A percentile compares a stretch with the other conserved stretches of the same genome.
These are phyloP conservation scores for Myrmophylax atrothorax DNA, from an alignment of 2,113 vertebrate species.

Conservation along the genomic window DNA sequence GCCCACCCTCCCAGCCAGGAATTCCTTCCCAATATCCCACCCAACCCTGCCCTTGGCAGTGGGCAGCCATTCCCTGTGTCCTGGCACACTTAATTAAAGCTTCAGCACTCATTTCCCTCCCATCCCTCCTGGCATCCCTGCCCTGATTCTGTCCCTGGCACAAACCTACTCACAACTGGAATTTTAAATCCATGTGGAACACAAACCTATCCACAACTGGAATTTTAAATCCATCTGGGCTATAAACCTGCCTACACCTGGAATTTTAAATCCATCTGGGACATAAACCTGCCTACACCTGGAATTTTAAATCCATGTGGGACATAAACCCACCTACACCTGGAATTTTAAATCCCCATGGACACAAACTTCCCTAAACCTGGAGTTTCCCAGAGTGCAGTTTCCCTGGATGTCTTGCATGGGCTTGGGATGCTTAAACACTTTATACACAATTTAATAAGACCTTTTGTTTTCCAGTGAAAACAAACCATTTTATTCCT, in stretches of 20 bases:
- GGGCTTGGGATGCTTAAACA: neutral
- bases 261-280: neutral
- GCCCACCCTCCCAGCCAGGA: neutral
- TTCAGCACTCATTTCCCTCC: neutral
- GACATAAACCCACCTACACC: neutral
- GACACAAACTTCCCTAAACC: rapidly evolving
- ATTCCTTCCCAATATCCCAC: neutral
- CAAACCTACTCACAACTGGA: too few species aligned
- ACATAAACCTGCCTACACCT: too few species aligned
- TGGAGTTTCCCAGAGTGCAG: rapidly evolving
- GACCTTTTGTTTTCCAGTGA: neutral
- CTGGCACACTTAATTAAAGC: neutral
- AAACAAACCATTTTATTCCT: neutral
- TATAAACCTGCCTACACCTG: too few species aligned
- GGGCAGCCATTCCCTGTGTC: neutral
- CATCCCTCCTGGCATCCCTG: neutral
- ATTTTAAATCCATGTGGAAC: too few species aligned
- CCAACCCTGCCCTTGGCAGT: neutral
- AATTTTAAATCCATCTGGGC: neutral
- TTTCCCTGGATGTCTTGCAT: neutral
- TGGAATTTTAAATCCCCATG: neutral
- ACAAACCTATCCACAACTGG: neutral
- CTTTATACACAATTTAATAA: neutral
- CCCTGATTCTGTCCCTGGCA: rapidly evolving
- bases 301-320: neutral